A percentile compares a stretch with the other conserved stretches of the same genome.
These are phyloP conservation scores for Alca torda DNA, from an alignment of 2,797 vertebrate genomes.

Conservation along the genomic window DNA sequence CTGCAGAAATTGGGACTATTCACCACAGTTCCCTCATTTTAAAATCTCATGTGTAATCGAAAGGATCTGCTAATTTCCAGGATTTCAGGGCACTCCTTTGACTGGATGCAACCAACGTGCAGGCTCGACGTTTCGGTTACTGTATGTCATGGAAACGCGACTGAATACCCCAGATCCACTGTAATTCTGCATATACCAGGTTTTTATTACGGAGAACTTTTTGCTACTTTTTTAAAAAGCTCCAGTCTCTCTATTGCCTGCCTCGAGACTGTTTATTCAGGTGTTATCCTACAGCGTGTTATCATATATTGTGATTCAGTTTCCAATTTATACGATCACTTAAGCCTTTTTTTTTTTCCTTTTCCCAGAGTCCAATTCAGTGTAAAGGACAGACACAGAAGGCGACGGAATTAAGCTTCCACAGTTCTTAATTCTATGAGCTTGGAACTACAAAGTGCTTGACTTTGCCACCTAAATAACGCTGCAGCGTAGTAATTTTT, in stretches of 20 bases:
- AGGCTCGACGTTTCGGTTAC: neutral
- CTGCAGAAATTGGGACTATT: neutral
- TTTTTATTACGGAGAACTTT: neutral
- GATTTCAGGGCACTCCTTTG: neutral
- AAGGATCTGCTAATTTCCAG: neutral
- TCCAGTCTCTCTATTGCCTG: neutral
- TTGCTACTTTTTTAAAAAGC: neutral
- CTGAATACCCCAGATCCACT: neutral
- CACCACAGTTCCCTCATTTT: neutral
- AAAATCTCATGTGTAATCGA: fast-evolving
- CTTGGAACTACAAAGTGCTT: neutral
- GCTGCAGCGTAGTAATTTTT: neutral
- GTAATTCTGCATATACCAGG: neutral
- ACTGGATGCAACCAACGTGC: neutral
- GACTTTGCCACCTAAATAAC: neutral
- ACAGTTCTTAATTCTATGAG: neutral
- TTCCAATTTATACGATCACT: neutral
- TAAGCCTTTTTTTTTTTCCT: neutral
- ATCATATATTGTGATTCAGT: neutral
- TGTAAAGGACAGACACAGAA: neutral
- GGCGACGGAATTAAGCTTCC: neutral
- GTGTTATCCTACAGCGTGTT: neutral
- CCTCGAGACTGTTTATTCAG: neutral
- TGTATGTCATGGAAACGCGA: neutral
- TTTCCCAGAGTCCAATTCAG: neutral